Evolutionary conservation across 2,113 vertebrate species (phyloP).

Genomic region (Laterallus jamaicensis): DNA sequence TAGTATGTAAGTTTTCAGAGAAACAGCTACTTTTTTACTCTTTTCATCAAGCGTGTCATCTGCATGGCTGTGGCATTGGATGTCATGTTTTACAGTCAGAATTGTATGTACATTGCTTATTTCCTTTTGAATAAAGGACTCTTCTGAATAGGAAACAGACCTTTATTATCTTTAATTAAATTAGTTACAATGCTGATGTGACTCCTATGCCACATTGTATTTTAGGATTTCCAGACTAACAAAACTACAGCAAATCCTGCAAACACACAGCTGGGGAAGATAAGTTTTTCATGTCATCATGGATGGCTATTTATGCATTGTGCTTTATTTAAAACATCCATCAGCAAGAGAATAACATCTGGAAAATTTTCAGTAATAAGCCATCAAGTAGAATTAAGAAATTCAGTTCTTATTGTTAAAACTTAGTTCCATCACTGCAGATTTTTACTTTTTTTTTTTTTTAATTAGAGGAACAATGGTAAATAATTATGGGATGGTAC

Average conservation of each 20-base stretch:
- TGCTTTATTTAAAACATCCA: background rate
- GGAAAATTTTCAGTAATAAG: background rate
- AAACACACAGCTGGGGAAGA: background rate
- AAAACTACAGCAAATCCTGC: background rate
- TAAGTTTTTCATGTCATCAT: background rate
- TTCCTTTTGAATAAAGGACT: background rate
- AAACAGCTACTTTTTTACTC: background rate
- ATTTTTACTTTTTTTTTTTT: background rate
- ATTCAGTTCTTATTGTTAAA: background rate
- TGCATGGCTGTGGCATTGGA: background rate
- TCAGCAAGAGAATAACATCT: background rate
- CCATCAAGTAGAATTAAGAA: background rate
- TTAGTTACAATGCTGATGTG: background rate
- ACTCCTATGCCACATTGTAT: background rate
- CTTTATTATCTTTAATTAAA: background rate
- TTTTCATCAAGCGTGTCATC: background rate
- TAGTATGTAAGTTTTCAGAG: background rate
- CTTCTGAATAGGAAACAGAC: background rate
- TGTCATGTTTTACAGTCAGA: background rate
- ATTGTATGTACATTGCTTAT: background rate
- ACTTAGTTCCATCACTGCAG: background rate
- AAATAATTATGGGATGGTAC: background rate
- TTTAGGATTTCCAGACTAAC: background rate
- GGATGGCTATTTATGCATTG: background rate
- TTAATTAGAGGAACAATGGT: background rate